Percentiles rank a stretch among this genome's conserved stretches.
Evolutionary conservation across 2,113 vertebrate species (phyloP).

Genomic region (Sigmodon hispidus): DNA sequence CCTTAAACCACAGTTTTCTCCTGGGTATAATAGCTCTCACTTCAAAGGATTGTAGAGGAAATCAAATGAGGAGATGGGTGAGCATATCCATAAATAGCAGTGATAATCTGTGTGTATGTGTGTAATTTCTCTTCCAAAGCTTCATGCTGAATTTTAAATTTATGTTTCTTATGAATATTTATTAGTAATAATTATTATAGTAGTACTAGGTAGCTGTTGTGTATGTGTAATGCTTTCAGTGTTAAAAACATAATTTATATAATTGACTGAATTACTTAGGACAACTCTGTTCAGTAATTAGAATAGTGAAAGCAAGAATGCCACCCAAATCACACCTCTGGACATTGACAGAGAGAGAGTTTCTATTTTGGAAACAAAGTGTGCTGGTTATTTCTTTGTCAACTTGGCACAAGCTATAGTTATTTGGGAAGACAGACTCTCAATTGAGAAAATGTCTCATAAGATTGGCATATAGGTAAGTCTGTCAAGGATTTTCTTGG

Average conservation of each 20-base stretch:
- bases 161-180: background rate
- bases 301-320: background rate
- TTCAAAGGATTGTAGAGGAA: background rate
- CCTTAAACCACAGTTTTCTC: constrained; percentile 40
- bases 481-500: background rate
- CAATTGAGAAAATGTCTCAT: background rate
- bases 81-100: background rate
- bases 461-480: background rate
- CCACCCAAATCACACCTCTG: too few species aligned
- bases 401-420: background rate
- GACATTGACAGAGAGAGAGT: background rate
- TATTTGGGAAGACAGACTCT: background rate
- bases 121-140: background rate
- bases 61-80: background rate
- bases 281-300: background rate
- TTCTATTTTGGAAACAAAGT: background rate
- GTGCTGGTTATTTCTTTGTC: background rate
- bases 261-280: background rate
- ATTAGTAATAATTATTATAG: background rate
- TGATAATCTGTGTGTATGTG: background rate
- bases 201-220: background rate
- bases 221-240: background rate
- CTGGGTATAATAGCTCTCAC: background rate
- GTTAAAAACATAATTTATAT: background rate
- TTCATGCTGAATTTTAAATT: background rate